Conservation (phyloP, 2,797 vertebrate species). For the Tinamus major region DNA sequence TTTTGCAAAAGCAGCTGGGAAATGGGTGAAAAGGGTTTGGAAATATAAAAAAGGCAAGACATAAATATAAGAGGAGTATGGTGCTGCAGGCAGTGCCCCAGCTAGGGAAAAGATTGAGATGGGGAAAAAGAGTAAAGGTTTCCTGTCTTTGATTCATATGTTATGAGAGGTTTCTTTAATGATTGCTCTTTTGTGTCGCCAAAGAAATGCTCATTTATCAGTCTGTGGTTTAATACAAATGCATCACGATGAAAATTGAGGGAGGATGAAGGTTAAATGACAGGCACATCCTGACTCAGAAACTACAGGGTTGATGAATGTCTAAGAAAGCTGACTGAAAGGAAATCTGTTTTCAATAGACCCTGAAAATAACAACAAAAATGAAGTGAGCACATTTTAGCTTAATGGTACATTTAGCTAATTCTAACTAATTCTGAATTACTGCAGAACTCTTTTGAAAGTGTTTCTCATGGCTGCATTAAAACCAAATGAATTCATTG, state of each 20-base stretch:
- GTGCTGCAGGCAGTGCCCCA: constrained; percentile 12
- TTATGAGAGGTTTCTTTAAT: constrained; percentile 66
- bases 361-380: constrained; percentile 33
- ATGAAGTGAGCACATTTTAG: constrained; percentile 5
- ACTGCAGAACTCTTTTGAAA: constrained; percentile 40
- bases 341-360: constrained; percentile 7
- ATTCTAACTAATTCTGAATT: constrained; percentile 67
- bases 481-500: constrained; percentile 55
- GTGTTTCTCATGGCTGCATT: constrained; percentile 6
- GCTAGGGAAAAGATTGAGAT: not conserved
- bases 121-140: not conserved
- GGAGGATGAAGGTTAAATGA: constrained; percentile 73
- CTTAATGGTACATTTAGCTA: constrained; percentile 63
- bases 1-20: constrained; percentile 52
- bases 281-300: constrained; percentile 23
- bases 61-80: constrained; percentile 45
- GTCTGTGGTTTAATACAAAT: constrained; percentile 69
- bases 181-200: constrained; percentile 56
- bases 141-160: constrained; percentile 62
- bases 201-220: constrained; percentile 62
- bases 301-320: constrained; percentile 44
- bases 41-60: constrained; percentile 38
- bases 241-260: constrained; percentile 70
- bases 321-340: constrained; percentile 53
- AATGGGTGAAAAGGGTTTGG: constrained; percentile 48